These are phyloP conservation scores for Troides aeacus DNA, from an alignment of 2,888 invertebrate genomes.

Conservation along the genomic window DNA sequence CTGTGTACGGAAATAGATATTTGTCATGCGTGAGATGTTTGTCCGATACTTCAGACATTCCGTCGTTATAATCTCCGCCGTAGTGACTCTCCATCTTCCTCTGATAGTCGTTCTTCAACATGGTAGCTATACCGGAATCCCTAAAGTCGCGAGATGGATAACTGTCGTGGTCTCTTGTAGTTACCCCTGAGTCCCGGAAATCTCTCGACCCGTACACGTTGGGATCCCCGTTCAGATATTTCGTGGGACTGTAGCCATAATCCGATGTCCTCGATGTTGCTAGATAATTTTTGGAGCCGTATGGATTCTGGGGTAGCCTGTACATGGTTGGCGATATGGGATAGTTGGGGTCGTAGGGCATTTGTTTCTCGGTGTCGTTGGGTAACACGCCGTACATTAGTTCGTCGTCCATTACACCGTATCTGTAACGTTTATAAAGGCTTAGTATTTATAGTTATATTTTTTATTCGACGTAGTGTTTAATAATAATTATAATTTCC, in stretches of 20 bases:
- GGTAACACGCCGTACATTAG: constrained; percentile 69
- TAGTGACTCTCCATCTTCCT: constrained; percentile 73
- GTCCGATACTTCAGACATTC: constrained; percentile 85
- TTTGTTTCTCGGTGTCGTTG: constrained; percentile 68
- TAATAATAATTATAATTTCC: too few species aligned
- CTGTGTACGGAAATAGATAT: constrained; percentile 91
- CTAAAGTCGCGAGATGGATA: constrained; percentile 70
- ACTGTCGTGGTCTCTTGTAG: constrained; percentile 67
- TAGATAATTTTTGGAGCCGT: constrained; percentile 73
- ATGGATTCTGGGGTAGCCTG: constrained; percentile 69
- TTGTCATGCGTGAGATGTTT: constrained; percentile 87
- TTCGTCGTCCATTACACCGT: constrained; percentile 72
- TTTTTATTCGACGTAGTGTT: too few species aligned
- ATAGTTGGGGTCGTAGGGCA: constrained; percentile 73
- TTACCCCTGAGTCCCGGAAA: constrained; percentile 61
- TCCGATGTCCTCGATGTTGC: constrained; percentile 65
- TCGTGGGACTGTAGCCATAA: constrained; percentile 74
- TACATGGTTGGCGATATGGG: constrained; percentile 76
- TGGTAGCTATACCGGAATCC: constrained; percentile 73
- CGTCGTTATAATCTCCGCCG: constrained; percentile 79
- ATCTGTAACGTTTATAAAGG: constrained; percentile 47
- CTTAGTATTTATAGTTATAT: neutral
- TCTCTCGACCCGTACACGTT: constrained; percentile 68
- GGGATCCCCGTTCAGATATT: constrained; percentile 62
- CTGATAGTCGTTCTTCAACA: constrained; percentile 77